A percentile compares a stretch with the other conserved stretches of the same genome.
phyloP scores from a whole-genome alignment of 1,140 invertebrate genomes.

The Berghia stephanieae region DNA sequence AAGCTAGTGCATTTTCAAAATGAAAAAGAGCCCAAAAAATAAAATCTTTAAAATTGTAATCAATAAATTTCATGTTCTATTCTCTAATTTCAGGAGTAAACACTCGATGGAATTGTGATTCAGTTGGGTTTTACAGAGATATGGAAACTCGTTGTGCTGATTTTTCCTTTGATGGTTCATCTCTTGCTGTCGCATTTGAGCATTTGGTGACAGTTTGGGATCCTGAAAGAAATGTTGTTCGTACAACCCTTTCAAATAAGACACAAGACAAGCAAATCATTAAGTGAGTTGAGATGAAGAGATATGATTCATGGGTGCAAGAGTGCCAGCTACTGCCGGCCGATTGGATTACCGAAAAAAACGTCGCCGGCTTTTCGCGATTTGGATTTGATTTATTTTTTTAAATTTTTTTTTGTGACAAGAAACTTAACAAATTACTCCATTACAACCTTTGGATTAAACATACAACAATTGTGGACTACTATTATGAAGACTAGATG shows the following conservation, averaged over 20 bases:
- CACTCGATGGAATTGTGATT: constrained; percentile 74
- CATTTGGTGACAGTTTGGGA: constrained; percentile 78
- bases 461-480: too few relatives aligned
- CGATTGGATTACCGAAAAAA: too few relatives aligned
- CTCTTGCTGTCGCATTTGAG: constrained; percentile 78
- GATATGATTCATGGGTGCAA: constrained; percentile 26
- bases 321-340: too few relatives aligned
- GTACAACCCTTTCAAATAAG: constrained; percentile 65
- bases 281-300: constrained; percentile 42
- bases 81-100: constrained; percentile 47
- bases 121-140: constrained; percentile 74
- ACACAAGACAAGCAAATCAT: constrained; percentile 42
- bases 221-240: constrained; percentile 68
- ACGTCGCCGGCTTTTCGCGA: too few relatives aligned
- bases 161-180: constrained; percentile 81
- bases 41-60: not conserved
- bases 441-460: too few relatives aligned
- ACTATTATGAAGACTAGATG: too few relatives aligned
- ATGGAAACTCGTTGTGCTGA: constrained; percentile 70
- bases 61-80: not conserved
- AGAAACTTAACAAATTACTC: too few relatives aligned
- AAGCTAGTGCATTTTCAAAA: not conserved
- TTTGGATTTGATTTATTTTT: too few relatives aligned
- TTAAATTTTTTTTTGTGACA: too few relatives aligned
- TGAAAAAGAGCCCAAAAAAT: not conserved